Base-by-base conservation (phyloP, 2,113 vertebrate genomes). In the Vanacampus margaritifer region DNA sequence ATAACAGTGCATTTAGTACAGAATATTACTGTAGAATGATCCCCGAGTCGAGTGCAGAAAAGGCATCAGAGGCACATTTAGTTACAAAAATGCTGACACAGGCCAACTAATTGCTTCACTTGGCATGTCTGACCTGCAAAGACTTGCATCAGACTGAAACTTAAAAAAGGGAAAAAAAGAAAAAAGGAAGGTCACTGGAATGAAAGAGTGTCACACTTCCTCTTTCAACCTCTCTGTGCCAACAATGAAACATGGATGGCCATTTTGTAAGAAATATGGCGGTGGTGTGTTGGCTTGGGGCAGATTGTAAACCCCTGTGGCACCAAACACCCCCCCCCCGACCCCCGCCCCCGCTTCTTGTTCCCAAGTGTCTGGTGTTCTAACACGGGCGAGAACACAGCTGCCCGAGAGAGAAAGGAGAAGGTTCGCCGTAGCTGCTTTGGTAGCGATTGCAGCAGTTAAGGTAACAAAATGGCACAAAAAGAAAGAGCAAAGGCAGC, bases 401-500 rank as follows among this genome's bases (percentile, higher is more conserved):
- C 86, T 84, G 81, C 75, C 64, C 43, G 81, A 85, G 54, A 54
- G 73, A 86, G 72, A 50, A 65, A 71, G 67, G 67, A 73, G 57
- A 76, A 65, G 78, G 48, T 63, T 26, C 60, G 71, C 50, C 6
- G 58, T 65, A 65, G 72, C 59, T 54, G 45, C 1, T 59, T 69
- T 36, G 43, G n/a, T 54, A 36, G 17, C 11, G 19, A 60, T 67
- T 46, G 74, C 24, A 17, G 54, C 24, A 28, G 23, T 56, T 56
- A 17, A 57, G 26, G 26, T 24, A 17, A 57, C 26, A 57, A 41
- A 62, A 41, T 11, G 63, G 60, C 67, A 56, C 67, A 61, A 67
- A 59, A 78, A 86, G 79, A 85, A 84, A 88, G 84, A 79, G 74
- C 57, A 73, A 32, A 80, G 78, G 65, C 86, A 87, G 85, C 70